Evolutionary conservation across 1,140 invertebrate genomes (phyloP).

Genomic region (Thaumetopoea pityocampa): DNA sequence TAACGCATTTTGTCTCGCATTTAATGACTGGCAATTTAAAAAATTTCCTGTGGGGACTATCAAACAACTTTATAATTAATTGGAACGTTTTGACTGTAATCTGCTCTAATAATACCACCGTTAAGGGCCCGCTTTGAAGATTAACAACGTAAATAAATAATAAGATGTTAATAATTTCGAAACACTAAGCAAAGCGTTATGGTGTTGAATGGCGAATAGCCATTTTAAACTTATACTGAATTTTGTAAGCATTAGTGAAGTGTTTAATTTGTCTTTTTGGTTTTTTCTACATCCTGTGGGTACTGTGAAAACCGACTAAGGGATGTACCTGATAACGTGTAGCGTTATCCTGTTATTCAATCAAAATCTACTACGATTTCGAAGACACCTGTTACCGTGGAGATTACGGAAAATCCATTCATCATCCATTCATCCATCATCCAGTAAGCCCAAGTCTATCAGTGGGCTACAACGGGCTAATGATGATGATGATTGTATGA

Average conservation of each 20-base stretch:
- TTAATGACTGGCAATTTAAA: conserved; percentile 33
- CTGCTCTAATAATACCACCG: conserved; percentile 17
- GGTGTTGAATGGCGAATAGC: conserved; percentile 4
- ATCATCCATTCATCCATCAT: too few species aligned
- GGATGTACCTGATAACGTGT: too few species aligned
- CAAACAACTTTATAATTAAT: conserved; percentile 43
- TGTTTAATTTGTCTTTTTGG: neutral
- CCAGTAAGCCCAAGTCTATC: too few species aligned
- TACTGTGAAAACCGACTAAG: too few species aligned
- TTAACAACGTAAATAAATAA: conserved; percentile 17
- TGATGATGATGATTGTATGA: too few species aligned
- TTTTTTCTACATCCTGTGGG: neutral
- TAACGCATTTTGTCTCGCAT: conserved; percentile 17
- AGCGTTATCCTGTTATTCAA: too few species aligned
- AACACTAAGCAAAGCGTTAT: conserved; percentile 8
- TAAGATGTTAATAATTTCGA: conserved; percentile 15
- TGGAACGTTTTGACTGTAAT: conserved; percentile 34
- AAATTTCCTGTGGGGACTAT: conserved; percentile 36
- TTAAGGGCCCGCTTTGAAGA: conserved; percentile 16
- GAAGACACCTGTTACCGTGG: too few species aligned
- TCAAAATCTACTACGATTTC: too few species aligned
- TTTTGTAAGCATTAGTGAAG: neutral
- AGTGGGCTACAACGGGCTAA: too few species aligned
- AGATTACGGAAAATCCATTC: too few species aligned
- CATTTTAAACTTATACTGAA: neutral